These are phyloP conservation scores for Darevskia mixta DNA, from an alignment of 2,797 vertebrate genomes.

Conservation along the genomic window DNA sequence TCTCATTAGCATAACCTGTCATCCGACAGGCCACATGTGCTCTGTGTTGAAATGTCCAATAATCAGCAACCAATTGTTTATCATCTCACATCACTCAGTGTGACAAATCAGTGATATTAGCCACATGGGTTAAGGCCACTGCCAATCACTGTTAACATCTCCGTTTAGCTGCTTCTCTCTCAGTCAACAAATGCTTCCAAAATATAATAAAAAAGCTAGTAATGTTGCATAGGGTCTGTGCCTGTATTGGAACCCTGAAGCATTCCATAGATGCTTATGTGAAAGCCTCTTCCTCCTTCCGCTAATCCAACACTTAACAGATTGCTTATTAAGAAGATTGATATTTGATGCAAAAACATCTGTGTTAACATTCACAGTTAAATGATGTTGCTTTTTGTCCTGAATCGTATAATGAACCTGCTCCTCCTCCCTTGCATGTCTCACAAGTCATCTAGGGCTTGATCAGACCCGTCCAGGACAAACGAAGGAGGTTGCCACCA, in stretches of 20 bases:
- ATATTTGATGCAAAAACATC: background rate
- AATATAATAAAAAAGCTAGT: constrained; percentile 50
- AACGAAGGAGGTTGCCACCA: background rate
- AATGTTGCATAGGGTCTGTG: background rate
- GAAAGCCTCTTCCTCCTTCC: background rate
- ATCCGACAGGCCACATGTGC: constrained; percentile 76
- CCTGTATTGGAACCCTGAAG: constrained; percentile 39
- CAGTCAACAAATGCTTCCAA: constrained; percentile 71
- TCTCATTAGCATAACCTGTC: constrained; percentile 79
- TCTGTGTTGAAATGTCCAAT: constrained; percentile 77
- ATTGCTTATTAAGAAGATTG: background rate
- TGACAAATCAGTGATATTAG: constrained; percentile 81
- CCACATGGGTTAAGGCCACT: constrained; percentile 78
- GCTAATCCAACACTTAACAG: background rate
- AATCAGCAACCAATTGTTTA: constrained; percentile 79
- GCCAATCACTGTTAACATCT: constrained; percentile 77
- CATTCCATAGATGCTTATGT: background rate
- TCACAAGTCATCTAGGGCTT: background rate
- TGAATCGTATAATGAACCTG: background rate
- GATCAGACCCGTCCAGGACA: background rate
- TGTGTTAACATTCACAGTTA: background rate
- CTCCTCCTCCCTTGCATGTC: background rate
- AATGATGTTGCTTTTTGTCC: background rate
- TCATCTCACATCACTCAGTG: constrained; percentile 74
- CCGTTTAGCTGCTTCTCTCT: constrained; percentile 74